Evolutionary conservation across 2,113 vertebrate genomes (phyloP).

Genomic region (Sterrhoptilus dennistouni): DNA sequence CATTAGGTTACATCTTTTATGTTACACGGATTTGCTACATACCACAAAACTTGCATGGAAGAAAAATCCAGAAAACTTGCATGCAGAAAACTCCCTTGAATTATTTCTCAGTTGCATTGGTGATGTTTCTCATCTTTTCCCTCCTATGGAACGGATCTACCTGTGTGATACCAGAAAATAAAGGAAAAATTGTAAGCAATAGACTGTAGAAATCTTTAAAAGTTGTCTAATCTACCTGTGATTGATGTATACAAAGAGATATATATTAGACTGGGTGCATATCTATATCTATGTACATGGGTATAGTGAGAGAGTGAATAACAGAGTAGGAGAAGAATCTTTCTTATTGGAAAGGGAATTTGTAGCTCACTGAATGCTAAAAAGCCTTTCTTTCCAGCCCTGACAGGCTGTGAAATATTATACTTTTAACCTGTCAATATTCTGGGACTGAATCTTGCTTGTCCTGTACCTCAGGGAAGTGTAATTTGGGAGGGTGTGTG

Average conservation of each 20-base stretch:
- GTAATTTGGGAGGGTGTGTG: background rate
- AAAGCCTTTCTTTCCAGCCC: background rate
- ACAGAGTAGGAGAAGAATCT: background rate
- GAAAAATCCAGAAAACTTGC: background rate
- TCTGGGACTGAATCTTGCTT: background rate
- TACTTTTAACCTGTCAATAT: constrained; percentile 4
- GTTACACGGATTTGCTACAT: background rate
- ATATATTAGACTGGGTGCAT: background rate
- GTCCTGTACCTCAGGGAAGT: background rate
- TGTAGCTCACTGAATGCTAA: background rate
- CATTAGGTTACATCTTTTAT: background rate
- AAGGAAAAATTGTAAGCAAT: background rate
- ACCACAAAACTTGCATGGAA: background rate
- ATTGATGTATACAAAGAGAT: background rate
- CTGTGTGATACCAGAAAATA: background rate
- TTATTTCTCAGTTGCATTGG: background rate
- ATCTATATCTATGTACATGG: background rate
- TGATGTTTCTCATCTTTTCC: background rate
- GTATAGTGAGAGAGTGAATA: background rate
- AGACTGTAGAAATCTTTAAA: background rate
- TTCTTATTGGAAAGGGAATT: background rate
- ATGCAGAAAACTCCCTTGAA: background rate
- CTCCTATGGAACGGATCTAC: background rate
- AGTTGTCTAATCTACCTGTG: background rate
- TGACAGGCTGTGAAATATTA: constrained; percentile 12